Base-by-base conservation (phyloP, 1,140 invertebrate species). In the Trinorchestia longiramus region DNA sequence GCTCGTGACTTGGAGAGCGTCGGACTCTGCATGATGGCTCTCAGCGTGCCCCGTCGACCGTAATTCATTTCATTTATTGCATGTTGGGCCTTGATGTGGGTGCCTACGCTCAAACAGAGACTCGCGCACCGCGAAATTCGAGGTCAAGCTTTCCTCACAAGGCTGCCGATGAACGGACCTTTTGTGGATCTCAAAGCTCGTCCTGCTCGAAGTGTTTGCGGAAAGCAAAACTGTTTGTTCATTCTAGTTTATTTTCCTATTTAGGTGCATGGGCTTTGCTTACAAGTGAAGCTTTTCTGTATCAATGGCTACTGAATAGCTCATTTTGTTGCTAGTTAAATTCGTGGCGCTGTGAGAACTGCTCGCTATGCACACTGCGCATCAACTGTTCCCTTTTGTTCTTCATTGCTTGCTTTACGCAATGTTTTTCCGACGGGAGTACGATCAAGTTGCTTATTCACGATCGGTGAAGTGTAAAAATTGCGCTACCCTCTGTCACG, bases 11-110 rank as follows among this genome's bases (percentile, higher is more conserved):
- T 42, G 43, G 41, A 47, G 92, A 94, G 8, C 15, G 43, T 94
- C 44, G 44, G 44, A 45, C 43, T 42, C 43, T 47, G 92, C 44
- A 45, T 40, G 44, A 44, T 28, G 92, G 92, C 92, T 94, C 62
- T 77, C 62, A 77, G 62, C 62, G 62, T 77, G 62, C 62, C 62
- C 62, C 43, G 92, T 4, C 19, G 17, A 43, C 43, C 40, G 92
- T 47, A 94, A 47, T 94, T 94, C 92, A 43, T 94, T 94, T 94
- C 92, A 45, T 8, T 47, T 94, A 94, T 94, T 94, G 92, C 44
- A 40, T 43, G 43, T 44, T 8, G 36, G 44, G 44, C 92, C 92
- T 94, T 94, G 92, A 94, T 44, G 41, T 43, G 41, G 43, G 41
- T 91, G 88, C 88, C 88, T 91, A 42, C 43, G 15, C 88, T 91